A percentile compares a stretch with the other conserved stretches of the same genome.
These are phyloP conservation scores for Caenorhabditis briggsae DNA, from an alignment of 1,140 invertebrate genomes.

Conservation along the genomic window DNA sequence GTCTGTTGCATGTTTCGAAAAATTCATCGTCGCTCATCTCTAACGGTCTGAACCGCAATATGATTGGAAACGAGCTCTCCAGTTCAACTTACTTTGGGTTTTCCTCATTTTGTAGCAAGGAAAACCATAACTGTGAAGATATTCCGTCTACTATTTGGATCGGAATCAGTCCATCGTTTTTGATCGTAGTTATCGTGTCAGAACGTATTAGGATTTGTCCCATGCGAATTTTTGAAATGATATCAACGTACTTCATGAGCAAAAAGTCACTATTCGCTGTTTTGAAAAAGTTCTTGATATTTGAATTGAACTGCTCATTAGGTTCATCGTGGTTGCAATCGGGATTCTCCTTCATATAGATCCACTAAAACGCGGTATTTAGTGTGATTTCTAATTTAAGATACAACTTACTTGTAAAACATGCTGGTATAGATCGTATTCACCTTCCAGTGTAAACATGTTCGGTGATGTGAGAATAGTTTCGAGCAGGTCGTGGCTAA, in stretches of 20 bases:
- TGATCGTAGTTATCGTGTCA: neutral
- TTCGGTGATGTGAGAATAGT: conserved; percentile 13
- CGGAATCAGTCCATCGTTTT: neutral
- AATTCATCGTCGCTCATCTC: conserved; percentile 28
- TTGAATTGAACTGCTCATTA: neutral
- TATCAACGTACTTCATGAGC: neutral
- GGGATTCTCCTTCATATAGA: conserved; percentile 17
- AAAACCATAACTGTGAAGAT: neutral
- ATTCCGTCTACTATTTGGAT: neutral
- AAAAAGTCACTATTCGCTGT: neutral
- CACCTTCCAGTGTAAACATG: neutral
- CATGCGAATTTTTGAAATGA: neutral
- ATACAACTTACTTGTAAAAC: neutral
- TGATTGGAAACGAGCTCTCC: neutral
- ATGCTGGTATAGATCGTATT: conserved; percentile 4
- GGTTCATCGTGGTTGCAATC: neutral
- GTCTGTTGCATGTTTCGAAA: conserved; percentile 5
- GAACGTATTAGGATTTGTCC: neutral
- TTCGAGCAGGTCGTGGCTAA: neutral
- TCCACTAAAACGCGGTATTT: conserved; percentile 1
- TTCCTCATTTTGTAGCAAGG: conserved; percentile 21
- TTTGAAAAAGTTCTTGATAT: neutral
- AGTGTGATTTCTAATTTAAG: neutral
- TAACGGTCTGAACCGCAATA: neutral
- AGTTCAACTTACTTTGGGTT: neutral